Conservation (phyloP, 2,888 invertebrate species). For the Sesamia inferens region DNA sequence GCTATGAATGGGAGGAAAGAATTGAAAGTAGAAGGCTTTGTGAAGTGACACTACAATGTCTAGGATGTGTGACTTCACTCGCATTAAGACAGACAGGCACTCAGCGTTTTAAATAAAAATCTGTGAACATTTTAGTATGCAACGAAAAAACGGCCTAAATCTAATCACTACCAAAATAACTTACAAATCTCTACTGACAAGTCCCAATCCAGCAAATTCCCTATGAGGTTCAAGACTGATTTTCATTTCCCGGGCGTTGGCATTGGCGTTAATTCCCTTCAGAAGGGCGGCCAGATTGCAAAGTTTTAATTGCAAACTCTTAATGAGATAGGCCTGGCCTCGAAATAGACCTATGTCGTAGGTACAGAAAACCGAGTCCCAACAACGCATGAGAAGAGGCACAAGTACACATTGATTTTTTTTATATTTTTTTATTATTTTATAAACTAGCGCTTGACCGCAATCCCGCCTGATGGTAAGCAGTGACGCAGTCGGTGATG, state of each 20-base stretch:
- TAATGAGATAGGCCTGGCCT: slow-evolving; percentile 81
- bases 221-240: slow-evolving; percentile 70
- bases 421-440: too few relatives aligned
- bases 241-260: slow-evolving; percentile 78
- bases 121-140: neutral
- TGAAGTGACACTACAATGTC: neutral
- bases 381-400: neutral
- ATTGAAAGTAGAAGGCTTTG: neutral
- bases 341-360: slow-evolving; percentile 68
- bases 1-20: neutral
- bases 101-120: too few relatives aligned
- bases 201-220: slow-evolving; percentile 37
- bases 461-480: too few relatives aligned
- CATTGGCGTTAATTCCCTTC: slow-evolving; percentile 75
- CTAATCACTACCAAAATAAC: slow-evolving; percentile 9
- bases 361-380: slow-evolving; percentile 15
- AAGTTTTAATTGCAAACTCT: slow-evolving; percentile 87
- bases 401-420: neutral
- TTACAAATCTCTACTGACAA: slow-evolving; percentile 39
- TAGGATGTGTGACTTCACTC: neutral
- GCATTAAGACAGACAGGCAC: neutral
- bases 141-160: neutral
- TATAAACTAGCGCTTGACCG: too few relatives aligned
- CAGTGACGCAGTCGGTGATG: too few relatives aligned
- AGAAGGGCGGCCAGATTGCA: slow-evolving; percentile 77